phyloP scores from a whole-genome alignment of 2,113 vertebrate genomes.

The Grammomys dolichurus region DNA sequence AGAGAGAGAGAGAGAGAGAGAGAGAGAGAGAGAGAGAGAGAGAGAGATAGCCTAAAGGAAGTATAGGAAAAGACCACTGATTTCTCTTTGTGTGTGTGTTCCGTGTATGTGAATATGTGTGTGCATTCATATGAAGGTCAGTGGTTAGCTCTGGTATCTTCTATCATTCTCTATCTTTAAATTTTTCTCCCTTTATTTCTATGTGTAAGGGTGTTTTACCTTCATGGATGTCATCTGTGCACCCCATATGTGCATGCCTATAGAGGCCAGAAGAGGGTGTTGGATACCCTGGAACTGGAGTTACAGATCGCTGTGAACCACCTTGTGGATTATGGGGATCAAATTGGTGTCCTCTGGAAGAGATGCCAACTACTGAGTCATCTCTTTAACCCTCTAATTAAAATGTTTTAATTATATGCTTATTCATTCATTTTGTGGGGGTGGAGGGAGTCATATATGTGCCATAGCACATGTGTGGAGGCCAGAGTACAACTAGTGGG shows the following conservation, averaged over 20 bases:
- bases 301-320: background rate
- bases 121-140: background rate
- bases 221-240: background rate
- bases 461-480: background rate
- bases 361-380: background rate
- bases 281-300: background rate
- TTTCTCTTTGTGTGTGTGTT: background rate
- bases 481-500: background rate
- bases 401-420: background rate
- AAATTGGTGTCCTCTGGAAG: background rate
- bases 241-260: background rate
- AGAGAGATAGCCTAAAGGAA: slow-evolving; percentile 8
- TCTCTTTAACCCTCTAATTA: background rate
- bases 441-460: background rate
- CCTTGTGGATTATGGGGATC: background rate
- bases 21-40: too few relatives aligned
- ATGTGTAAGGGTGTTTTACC: background rate
- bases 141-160: background rate
- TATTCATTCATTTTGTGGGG: background rate
- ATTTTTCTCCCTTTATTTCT: background rate
- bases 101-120: background rate
- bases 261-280: background rate
- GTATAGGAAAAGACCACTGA: slow-evolving; percentile 63
- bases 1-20: too few relatives aligned
- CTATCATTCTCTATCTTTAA: background rate